Evolutionary conservation across 2,797 vertebrate species (phyloP).

Genomic region (Champsocephalus esox): DNA sequence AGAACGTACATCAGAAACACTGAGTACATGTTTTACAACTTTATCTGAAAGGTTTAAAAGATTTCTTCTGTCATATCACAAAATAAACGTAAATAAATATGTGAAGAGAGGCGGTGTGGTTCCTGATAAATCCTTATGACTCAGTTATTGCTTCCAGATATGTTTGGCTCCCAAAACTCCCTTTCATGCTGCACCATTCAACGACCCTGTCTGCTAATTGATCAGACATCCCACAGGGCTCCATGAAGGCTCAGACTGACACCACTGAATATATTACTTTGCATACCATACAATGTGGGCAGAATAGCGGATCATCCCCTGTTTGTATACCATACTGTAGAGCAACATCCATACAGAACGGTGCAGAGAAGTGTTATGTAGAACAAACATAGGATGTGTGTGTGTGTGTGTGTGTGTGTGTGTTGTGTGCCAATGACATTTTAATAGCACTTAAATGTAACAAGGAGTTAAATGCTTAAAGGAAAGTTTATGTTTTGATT

Average conservation of each 20-base stretch:
- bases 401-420: no score
- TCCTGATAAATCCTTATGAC: constrained; percentile 23
- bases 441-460: no score
- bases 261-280: background rate
- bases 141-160: constrained; percentile 13
- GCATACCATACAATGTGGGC: background rate
- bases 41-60: constrained; percentile 20
- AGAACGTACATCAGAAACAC: constrained; percentile 37
- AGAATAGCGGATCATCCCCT: background rate
- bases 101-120: background rate
- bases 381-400: no score
- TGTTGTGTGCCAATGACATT: no score
- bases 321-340: background rate
- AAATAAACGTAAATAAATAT: constrained; percentile 5
- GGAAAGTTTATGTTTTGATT: background rate
- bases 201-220: background rate
- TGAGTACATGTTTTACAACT: constrained; percentile 29
- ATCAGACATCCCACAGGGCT: background rate
- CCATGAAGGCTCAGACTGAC: background rate
- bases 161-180: background rate
- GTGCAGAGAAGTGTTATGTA: background rate
- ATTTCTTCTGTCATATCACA: constrained; percentile 19
- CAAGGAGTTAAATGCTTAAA: background rate
- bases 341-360: background rate
- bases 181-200: background rate